Evolutionary conservation across 1,140 invertebrate genomes (phyloP).

Genomic region (Proales similis): DNA sequence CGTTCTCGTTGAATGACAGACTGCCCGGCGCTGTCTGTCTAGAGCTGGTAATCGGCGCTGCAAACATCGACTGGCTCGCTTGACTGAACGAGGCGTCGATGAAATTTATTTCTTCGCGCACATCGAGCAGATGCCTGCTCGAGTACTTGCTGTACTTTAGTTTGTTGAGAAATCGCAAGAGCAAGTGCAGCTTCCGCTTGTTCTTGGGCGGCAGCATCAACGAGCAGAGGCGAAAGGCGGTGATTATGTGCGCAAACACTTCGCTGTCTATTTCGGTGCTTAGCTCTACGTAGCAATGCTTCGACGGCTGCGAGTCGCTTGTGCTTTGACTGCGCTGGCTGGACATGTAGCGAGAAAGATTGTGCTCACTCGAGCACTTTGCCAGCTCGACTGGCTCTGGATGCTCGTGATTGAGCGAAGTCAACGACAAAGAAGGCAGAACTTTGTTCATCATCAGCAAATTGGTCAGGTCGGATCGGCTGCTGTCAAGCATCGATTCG

Average conservation of each 20-base stretch:
- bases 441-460: no score
- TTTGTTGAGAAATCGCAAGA: conserved; percentile 24
- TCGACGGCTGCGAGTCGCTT: no score
- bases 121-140: neutral
- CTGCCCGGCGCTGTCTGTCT: neutral
- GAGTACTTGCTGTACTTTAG: conserved; percentile 12
- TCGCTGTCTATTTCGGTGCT: conserved; percentile 4
- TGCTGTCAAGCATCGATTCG: no score
- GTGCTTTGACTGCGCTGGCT: no score
- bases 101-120: neutral
- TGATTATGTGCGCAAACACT: conserved; percentile 3
- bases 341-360: no score
- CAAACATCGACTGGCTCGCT: neutral
- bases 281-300: neutral
- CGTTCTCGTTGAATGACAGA: neutral
- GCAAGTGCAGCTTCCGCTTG: conserved; percentile 33
- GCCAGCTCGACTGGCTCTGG: no score
- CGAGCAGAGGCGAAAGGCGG: conserved; percentile 1
- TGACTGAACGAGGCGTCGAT: neutral
- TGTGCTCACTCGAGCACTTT: no score
- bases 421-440: no score
- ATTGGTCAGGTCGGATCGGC: no score
- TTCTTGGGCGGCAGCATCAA: conserved; percentile 27
- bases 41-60: neutral
- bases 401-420: no score